phyloP scores from a whole-genome alignment of 2,113 vertebrate genomes.

The Pseudorectes ferrugineus region DNA sequence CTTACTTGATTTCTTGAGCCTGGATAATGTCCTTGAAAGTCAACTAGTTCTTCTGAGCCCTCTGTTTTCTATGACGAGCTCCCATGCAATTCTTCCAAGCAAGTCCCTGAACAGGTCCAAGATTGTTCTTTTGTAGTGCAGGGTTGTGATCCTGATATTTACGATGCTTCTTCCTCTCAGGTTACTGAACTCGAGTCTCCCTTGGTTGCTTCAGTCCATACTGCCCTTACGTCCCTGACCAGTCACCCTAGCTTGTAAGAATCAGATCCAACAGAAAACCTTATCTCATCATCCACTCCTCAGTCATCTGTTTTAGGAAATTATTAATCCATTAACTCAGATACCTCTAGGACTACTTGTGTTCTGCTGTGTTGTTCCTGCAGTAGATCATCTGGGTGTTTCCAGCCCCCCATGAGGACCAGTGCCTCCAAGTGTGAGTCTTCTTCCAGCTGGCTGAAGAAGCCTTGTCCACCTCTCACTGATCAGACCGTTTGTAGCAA shows the following conservation, averaged over 20 bases:
- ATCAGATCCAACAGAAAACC: background rate
- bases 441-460: background rate
- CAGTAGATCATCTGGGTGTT: background rate
- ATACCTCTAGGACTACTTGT: background rate
- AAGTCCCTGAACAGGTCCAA: background rate
- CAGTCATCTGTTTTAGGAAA: background rate
- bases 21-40: background rate
- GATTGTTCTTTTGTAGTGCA: background rate
- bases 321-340: background rate
- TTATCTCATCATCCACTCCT: background rate
- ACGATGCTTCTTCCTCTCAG: background rate
- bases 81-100: background rate
- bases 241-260: background rate
- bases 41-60: background rate
- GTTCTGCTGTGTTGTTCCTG: background rate
- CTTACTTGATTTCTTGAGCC: background rate
- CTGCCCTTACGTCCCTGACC: background rate
- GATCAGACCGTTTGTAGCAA: rapidly evolving
- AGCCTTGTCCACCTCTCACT: background rate
- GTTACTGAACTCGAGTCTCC: background rate
- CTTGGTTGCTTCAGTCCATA: background rate
- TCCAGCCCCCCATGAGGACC: background rate
- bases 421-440: background rate
- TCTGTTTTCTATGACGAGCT: background rate
- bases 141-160: too few relatives aligned